A percentile compares a stretch with the other conserved stretches of the same genome.
Conservation (phyloP, 2,113 vertebrate species). For the Carlito syrichta region DNA sequence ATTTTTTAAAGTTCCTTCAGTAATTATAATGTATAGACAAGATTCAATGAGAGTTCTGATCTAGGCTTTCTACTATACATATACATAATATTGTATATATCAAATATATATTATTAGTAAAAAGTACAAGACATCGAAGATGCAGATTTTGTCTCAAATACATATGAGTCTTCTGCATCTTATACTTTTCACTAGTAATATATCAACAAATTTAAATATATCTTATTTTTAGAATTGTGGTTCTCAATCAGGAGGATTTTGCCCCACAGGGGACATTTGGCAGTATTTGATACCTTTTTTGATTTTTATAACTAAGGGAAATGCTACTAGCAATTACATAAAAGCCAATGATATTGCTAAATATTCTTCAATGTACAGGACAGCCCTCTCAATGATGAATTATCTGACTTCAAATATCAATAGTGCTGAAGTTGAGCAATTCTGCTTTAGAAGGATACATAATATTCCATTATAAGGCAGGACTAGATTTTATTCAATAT, state of each 20-base stretch:
- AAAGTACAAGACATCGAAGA: not conserved
- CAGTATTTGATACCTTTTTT: not conserved
- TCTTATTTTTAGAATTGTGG: not conserved
- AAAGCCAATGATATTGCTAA: not conserved
- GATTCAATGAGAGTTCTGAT: not conserved
- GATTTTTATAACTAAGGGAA: not conserved
- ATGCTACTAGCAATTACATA: not conserved
- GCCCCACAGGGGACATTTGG: not conserved
- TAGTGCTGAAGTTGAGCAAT: not conserved
- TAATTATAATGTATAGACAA: not conserved
- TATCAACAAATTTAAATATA: not conserved
- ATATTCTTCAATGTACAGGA: not conserved
- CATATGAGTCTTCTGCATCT: not conserved
- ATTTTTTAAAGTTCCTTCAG: not conserved
- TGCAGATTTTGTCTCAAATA: not conserved
- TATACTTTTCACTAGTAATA: not conserved
- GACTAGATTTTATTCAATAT: constrained; percentile 5
- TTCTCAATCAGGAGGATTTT: not conserved
- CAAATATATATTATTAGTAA: not conserved
- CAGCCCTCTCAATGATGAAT: not conserved
- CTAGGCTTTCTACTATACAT: not conserved
- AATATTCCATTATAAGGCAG: not conserved
- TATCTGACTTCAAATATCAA: not conserved
- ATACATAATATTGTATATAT: not conserved
- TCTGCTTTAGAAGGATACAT: not conserved